Percentiles rank a stretch among this genome's conserved stretches.
These are phyloP conservation scores for Cheumatopsyche charites DNA, from an alignment of 1,140 invertebrate genomes.

Conservation along the genomic window DNA sequence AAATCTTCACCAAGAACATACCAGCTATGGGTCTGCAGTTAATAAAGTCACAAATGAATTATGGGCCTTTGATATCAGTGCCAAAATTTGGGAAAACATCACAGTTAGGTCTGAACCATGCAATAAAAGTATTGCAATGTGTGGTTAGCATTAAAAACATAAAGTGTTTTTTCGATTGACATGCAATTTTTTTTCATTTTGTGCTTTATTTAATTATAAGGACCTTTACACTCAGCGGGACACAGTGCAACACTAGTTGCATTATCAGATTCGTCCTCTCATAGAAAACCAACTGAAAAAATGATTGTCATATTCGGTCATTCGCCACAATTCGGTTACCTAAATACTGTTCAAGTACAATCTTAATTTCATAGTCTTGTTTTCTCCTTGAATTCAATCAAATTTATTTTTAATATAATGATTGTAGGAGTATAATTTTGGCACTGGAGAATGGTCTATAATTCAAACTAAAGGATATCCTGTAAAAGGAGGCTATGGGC, in stretches of 20 bases:
- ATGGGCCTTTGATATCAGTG: slow-evolving; percentile 81
- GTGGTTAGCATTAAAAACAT: slow-evolving; percentile 46
- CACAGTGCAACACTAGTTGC: slow-evolving; percentile 87
- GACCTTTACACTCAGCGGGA: slow-evolving; percentile 79
- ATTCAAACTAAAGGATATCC: slow-evolving; percentile 81
- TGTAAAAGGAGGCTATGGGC: slow-evolving; percentile 91
- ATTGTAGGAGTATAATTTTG: slow-evolving; percentile 80
- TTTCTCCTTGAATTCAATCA: neutral
- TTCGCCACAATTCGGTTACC: slow-evolving; percentile 89
- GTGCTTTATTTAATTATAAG: slow-evolving; percentile 60
- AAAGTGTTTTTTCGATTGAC: neutral
- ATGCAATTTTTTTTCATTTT: no score
- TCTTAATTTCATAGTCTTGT: neutral
- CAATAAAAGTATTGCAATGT: slow-evolving; percentile 56
- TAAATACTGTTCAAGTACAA: slow-evolving; percentile 87
- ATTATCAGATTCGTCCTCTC: slow-evolving; percentile 55
- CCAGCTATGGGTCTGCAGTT: slow-evolving; percentile 2
- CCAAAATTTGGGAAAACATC: slow-evolving; percentile 78
- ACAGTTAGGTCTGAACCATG: slow-evolving; percentile 68
- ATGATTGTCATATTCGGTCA: slow-evolving; percentile 97
- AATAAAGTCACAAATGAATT: slow-evolving; percentile 71
- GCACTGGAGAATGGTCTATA: slow-evolving; percentile 79
- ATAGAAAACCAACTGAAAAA: slow-evolving; percentile 58
- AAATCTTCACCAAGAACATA: neutral
- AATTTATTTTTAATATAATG: slow-evolving; percentile 11